Percentiles rank a stretch among this genome's conserved stretches.
phyloP scores from a whole-genome alignment of 2,888 invertebrate species.

The Griposia aprilina region DNA sequence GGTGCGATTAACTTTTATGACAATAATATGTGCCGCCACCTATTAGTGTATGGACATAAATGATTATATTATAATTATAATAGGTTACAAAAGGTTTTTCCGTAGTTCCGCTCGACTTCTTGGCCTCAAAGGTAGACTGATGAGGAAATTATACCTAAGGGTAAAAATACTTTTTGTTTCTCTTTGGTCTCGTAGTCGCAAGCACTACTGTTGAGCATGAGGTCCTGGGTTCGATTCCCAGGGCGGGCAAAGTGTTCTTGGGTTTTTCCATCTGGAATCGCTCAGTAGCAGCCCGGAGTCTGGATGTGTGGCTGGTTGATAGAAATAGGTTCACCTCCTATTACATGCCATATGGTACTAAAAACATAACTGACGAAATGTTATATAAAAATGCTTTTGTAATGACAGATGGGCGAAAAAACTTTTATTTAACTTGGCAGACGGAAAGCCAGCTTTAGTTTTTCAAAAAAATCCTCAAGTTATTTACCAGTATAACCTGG shows the following conservation, averaged over 20 bases:
- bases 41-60: not conserved
- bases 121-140: not conserved
- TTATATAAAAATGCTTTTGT: not conserved
- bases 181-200: not conserved
- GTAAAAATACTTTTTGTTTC: not conserved
- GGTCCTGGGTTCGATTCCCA: not conserved
- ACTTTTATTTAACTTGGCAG: too few species aligned
- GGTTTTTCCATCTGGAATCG: not conserved
- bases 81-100: conserved; percentile 3
- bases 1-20: conserved; percentile 50
- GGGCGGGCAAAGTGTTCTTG: not conserved
- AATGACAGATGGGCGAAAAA: too few species aligned
- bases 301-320: too few species aligned
- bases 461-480: not conserved
- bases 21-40: conserved; percentile 5
- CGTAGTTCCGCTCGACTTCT: conserved; percentile 12
- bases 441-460: not conserved
- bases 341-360: too few species aligned
- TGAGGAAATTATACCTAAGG: not conserved
- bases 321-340: too few species aligned
- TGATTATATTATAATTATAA: conserved; percentile 14
- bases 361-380: too few species aligned
- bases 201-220: not conserved
- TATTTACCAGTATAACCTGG: not conserved
- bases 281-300: not conserved